Evolutionary conservation across 1,140 invertebrate genomes (phyloP).

Genomic region (Acromyrmex echinatior): DNA sequence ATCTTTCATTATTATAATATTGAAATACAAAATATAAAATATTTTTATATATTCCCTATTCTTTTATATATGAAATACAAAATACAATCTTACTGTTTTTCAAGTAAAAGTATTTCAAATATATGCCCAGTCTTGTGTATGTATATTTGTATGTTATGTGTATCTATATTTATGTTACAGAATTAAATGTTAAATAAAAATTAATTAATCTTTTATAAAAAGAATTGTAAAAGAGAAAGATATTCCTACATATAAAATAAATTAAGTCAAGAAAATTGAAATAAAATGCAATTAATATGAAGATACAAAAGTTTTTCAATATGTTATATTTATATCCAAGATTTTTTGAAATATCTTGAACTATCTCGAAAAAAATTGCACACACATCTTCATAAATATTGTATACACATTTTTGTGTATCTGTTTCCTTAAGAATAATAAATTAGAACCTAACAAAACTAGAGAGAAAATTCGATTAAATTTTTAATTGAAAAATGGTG

Average conservation of each 20-base stretch:
- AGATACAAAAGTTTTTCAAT: not conserved
- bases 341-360: not conserved
- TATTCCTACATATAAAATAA: not conserved
- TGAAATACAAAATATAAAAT: too few species aligned
- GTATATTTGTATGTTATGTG: too few species aligned
- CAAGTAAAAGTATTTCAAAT: too few species aligned
- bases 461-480: constrained; percentile 4
- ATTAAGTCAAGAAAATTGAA: not conserved
- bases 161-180: too few species aligned
- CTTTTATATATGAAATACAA: too few species aligned
- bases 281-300: not conserved
- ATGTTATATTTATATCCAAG: not conserved
- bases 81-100: too few species aligned
- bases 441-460: not conserved
- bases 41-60: too few species aligned
- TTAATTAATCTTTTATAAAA: not conserved
- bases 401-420: not conserved
- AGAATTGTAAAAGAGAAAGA: not conserved
- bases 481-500: constrained; percentile 6
- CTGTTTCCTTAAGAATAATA: not conserved
- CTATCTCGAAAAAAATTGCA: not conserved
- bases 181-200: constrained; percentile 12
- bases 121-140: too few species aligned
- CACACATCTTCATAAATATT: not conserved
- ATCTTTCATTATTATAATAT: too few species aligned